Percentiles rank a stretch among this genome's conserved stretches.
Evolutionary conservation across 2,888 invertebrate genomes (phyloP).

Genomic region (Pristionchus maxplancki): DNA sequence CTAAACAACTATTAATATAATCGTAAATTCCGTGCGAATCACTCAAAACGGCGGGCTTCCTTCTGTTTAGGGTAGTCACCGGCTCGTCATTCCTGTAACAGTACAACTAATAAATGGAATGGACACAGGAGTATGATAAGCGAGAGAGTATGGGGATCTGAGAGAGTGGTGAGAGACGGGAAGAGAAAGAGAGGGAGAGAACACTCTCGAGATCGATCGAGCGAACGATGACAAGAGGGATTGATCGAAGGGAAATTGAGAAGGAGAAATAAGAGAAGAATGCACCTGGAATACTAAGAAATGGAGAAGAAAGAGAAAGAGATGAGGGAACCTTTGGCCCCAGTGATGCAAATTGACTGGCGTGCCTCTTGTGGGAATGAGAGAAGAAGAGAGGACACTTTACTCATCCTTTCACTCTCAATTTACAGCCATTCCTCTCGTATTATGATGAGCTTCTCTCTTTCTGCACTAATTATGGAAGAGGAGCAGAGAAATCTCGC

Average conservation of each 20-base stretch:
- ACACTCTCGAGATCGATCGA: conserved; percentile 10
- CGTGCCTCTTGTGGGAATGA: conserved; percentile 6
- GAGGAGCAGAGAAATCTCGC: background rate
- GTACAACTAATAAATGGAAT: background rate
- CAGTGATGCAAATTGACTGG: conserved; percentile 24
- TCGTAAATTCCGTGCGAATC: background rate
- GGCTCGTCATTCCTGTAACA: background rate
- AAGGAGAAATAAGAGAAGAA: background rate
- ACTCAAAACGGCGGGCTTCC: background rate
- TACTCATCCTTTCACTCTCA: conserved; percentile 39
- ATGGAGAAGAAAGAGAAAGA: conserved; percentile 17
- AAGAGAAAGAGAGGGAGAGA: conserved; percentile 44
- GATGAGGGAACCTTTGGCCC: background rate
- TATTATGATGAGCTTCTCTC: conserved; percentile 11
- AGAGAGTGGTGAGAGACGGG: conserved; percentile 19
- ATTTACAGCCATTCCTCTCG: background rate
- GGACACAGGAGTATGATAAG: background rate
- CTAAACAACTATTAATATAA: background rate
- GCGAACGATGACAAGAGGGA: conserved; percentile 39
- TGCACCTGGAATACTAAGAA: background rate
- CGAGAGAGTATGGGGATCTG: background rate
- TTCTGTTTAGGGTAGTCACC: background rate
- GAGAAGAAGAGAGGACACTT: background rate
- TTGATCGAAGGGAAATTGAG: conserved; percentile 5
- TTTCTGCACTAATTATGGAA: background rate